A percentile compares a stretch with the other conserved stretches of the same genome.
Conservation (phyloP, 1,140 invertebrate genomes). For the Pemphigus obesinymphae region DNA sequence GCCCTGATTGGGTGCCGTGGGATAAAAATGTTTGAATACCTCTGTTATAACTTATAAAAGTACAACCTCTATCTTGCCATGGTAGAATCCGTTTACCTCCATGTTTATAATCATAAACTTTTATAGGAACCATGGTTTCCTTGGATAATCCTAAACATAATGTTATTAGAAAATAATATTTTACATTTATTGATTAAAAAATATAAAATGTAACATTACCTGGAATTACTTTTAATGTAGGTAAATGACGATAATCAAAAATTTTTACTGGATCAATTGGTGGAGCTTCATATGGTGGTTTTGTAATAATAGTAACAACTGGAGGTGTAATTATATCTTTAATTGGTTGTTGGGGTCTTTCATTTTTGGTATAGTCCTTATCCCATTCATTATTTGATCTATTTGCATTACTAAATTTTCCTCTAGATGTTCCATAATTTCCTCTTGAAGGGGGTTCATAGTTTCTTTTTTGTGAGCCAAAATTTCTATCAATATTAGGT, state of each 20-base stretch:
- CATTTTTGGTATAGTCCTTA: neutral
- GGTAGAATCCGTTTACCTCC: slow-evolving; percentile 34
- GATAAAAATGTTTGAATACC: too few relatives aligned
- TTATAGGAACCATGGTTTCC: slow-evolving; percentile 24
- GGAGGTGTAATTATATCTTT: neutral
- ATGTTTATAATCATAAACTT: slow-evolving; percentile 34
- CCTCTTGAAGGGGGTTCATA: neutral
- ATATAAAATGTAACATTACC: neutral
- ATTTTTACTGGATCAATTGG: slow-evolving; percentile 35
- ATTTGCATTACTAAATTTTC: neutral
- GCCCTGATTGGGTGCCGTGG: too few relatives aligned
- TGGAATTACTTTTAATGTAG: slow-evolving; percentile 36
- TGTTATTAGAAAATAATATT: neutral
- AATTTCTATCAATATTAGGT: neutral
- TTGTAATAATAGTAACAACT: neutral
- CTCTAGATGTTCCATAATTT: neutral
- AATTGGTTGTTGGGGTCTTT: neutral
- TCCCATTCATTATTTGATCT: neutral
- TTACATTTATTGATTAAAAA: neutral
- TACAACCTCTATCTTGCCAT: slow-evolving; percentile 36
- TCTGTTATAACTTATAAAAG: too few relatives aligned
- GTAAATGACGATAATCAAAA: slow-evolving; percentile 38
- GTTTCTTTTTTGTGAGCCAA: neutral
- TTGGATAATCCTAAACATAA: slow-evolving; percentile 15
- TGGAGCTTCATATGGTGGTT: neutral